Conservation (phyloP, 2,113 vertebrate species). For the Noturus placidus region DNA sequence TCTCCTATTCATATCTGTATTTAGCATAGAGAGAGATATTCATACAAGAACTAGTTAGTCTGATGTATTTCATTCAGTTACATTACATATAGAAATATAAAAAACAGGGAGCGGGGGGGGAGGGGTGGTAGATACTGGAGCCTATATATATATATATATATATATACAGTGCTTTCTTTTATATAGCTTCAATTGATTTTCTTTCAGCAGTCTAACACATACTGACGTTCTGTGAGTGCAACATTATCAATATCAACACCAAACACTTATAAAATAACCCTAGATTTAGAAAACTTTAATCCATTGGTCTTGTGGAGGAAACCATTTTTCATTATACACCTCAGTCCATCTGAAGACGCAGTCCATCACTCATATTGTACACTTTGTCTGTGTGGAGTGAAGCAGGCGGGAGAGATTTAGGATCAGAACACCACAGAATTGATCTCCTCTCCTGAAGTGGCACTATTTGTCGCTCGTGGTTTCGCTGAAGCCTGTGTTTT, state of each 20-base stretch:
- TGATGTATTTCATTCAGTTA: neutral
- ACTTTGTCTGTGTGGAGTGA: conserved; percentile 7
- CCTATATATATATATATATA: neutral
- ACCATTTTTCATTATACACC: neutral
- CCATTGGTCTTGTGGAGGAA: neutral
- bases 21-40: neutral
- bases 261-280: conserved; percentile 23
- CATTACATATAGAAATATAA: neutral
- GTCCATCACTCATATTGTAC: conserved; percentile 9
- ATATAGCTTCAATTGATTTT: conserved; percentile 12
- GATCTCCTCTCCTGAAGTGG: conserved; percentile 16
- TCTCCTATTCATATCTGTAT: too few relatives aligned
- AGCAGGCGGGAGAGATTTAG: neutral
- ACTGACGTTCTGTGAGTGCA: conserved; percentile 15
- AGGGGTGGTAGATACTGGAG: neutral
- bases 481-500: conserved; percentile 43
- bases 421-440: neutral
- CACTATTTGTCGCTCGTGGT: conserved; percentile 12
- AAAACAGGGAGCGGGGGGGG: neutral
- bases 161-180: neutral
- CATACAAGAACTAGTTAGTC: neutral
- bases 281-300: conserved; percentile 22
- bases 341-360: neutral
- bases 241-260: neutral
- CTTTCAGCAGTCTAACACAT: conserved; percentile 1